Conservation (phyloP, 2,888 invertebrate species). For the Girardia tigrina region DNA sequence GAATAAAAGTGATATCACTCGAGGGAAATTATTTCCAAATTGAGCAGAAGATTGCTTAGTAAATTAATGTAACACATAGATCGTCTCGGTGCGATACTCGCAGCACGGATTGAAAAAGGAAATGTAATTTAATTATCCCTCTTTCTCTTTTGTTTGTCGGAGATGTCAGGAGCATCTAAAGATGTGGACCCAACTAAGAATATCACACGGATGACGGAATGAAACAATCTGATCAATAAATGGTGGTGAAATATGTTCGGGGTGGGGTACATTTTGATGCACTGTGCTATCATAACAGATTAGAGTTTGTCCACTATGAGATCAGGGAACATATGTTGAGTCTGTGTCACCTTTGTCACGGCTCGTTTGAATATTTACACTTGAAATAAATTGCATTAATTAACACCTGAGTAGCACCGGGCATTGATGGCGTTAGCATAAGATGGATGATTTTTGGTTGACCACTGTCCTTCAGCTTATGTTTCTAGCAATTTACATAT, state of each 20-base stretch:
- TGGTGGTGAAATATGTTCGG: neutral
- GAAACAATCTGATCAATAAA: neutral
- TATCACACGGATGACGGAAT: neutral
- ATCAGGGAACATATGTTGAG: no score
- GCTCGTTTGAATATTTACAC: no score
- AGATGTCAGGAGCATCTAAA: slow-evolving; percentile 19
- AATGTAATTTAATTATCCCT: slow-evolving; percentile 19
- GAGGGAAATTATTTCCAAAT: slow-evolving; percentile 23
- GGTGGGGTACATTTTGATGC: neutral
- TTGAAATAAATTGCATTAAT: no score
- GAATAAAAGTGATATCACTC: slow-evolving; percentile 23
- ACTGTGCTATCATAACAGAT: neutral
- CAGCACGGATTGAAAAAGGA: slow-evolving; percentile 23
- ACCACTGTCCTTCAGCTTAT: no score
- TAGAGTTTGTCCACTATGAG: no score
- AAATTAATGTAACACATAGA: slow-evolving; percentile 17
- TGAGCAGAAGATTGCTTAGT: slow-evolving; percentile 13
- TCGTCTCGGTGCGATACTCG: slow-evolving; percentile 10
- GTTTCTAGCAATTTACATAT: no score
- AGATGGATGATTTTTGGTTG: no score
- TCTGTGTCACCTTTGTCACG: no score
- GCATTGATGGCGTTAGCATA: no score
- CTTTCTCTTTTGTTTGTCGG: slow-evolving; percentile 23
- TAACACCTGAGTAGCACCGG: no score
- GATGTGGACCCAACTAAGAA: neutral